Base-by-base conservation (phyloP, 2,888 invertebrate genomes). In the Lepidochrysops patricia region DNA sequence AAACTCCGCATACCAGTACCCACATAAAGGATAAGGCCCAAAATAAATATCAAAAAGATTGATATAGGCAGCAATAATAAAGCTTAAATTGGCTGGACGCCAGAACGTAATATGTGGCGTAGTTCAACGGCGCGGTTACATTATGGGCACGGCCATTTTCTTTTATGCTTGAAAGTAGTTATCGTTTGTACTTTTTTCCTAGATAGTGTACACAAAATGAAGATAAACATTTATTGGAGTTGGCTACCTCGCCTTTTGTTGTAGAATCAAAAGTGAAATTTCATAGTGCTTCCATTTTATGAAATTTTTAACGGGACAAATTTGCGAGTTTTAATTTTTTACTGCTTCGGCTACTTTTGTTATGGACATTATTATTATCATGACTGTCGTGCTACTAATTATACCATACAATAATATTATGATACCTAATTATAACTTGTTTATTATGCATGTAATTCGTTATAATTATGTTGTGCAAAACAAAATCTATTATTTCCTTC, bases 41-140 rank as follows among this genome's bases (percentile, higher is more conserved):
- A 57, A 56, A 63, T 63, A 64, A 63, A 62, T 63, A 64, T 61
- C 62, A 25, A 43, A 62, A 64, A 63, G 62, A 63, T 64, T 65
- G 62, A 63, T 63, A 64, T 63, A 64, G 63, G 61, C 61, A 60
- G 60, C 68, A 67, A 68, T 68, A 68, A 68, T 68, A 66, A 65
- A 66, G 65, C 61, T 61, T 58, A 62, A 62, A 65, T 66, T 68
- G 68, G 67, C 66, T 49, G 62, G 58, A 57, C 60, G 65, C 67
- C 67, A 67, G 64, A 32, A 58, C 35, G 35, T 58, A 58, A 58
- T 50, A 50, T 58, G 50, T 61, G 61, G 57, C 34, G n/a, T 60
- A 49, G 48, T 60, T 57, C 49, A 37, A 26, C 60, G 34, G 32
- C 60, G 49, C 48, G 48, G 56, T 48, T 60, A 29, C 60, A 56